Evolutionary conservation across 53 echinoderm and acorn worm species (phyloP).

Genomic region (Holothuria scabra): DNA sequence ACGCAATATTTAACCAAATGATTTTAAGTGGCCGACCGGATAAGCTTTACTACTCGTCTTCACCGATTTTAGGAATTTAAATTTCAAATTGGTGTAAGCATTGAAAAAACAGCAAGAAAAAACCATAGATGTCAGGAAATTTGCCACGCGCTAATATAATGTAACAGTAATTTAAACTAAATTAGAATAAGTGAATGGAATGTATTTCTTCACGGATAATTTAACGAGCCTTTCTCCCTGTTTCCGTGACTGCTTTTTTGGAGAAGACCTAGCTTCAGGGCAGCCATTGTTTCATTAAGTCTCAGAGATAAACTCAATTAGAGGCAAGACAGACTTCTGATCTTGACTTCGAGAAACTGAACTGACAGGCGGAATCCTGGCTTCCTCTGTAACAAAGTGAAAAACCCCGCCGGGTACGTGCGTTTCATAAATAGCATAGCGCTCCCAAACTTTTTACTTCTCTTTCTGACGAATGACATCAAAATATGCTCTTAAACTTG

Average conservation of each 20-base stretch:
- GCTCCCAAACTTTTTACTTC: not conserved
- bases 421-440: constrained; percentile 40
- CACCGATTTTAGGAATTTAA: too few species aligned
- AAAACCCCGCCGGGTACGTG: constrained; percentile 34
- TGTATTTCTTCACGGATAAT: constrained; percentile 31
- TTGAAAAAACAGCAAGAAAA: too few species aligned
- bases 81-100: too few species aligned
- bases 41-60: too few species aligned
- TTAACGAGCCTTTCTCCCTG: constrained; percentile 7
- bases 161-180: constrained; percentile 41
- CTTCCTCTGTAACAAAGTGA: not conserved
- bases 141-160: constrained; percentile 38
- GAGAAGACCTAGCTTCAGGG: constrained; percentile 19
- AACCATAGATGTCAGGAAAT: constrained; percentile 9
- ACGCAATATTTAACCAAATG: too few species aligned
- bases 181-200: constrained; percentile 32
- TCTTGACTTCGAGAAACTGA: constrained; percentile 4
- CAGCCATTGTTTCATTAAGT: constrained; percentile 41
- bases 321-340: not conserved
- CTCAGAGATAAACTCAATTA: not conserved
- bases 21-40: too few species aligned
- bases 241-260: constrained; percentile 5
- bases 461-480: constrained; percentile 29
- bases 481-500: constrained; percentile 20
- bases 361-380: constrained; percentile 34